Base-by-base conservation (phyloP, 1,140 invertebrate genomes). In the Physella acuta region DNA sequence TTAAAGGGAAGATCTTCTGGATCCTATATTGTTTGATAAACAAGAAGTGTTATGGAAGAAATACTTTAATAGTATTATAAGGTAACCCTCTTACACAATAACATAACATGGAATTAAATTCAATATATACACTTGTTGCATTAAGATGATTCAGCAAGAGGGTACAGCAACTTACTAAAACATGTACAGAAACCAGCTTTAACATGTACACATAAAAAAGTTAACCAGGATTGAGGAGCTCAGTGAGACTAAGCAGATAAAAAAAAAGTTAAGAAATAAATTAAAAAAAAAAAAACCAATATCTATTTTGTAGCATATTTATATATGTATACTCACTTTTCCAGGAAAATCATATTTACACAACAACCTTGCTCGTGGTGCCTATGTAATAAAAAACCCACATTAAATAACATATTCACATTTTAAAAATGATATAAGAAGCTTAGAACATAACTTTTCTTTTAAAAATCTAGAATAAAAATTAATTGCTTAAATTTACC, bases 1-100 rank as follows among this genome's bases (percentile, higher is more conserved):
- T 91, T 91, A 86, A 99, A 99, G 16, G 94, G 94, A 70, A 99
- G 88, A 86, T 99, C 97, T 81, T 98, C 95, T 56, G 90, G 90
- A 85, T 97, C 95, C 89, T 96, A 82, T 20, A 24, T 31, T 56
- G 31, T 26, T 28, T n/a, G 17, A 67, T 11, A 60, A 11, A 31
- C 16, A 28, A 11, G 11, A 20, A 55, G 8, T 24, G 5, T 49
- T n/a, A 49, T n/a, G n/a, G 44, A n/a, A n/a, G 11, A 49, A 14
- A 49, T 49, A 49, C n/a, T 11, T 49, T 49, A 14, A 26, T 16
- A 11, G 8, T 17, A 16, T 56, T 17, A 56, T 17, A 56, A 16
- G 11, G 16, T 8, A 56, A 56, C 26, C 8, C 14, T 16, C 5
- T 16, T 5, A 16, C 31, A 14, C 24, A 16, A 60, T 16, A 34